Percentiles rank a stretch among this genome's conserved stretches.
Evolutionary conservation across 2,888 invertebrate species (phyloP).

Genomic region (Limnephilus lunatus): DNA sequence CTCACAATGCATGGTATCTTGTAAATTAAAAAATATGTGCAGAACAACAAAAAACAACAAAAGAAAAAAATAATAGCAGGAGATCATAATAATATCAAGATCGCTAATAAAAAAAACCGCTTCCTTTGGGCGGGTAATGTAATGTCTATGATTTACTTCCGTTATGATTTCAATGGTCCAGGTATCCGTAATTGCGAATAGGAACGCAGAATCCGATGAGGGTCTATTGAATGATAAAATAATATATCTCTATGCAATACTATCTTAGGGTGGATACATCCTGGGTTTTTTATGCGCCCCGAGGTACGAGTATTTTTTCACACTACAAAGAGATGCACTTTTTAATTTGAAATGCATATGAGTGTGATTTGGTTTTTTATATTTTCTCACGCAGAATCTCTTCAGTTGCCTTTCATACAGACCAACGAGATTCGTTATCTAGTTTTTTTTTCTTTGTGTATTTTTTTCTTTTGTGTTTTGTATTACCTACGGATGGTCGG

Average conservation of each 20-base stretch:
- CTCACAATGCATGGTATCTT: not conserved
- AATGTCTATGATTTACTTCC: conserved; percentile 65
- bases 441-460: conserved; percentile 25
- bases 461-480: conserved; percentile 39
- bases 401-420: not conserved
- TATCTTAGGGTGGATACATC: conserved; percentile 60
- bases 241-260: conserved; percentile 43
- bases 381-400: conserved; percentile 63
- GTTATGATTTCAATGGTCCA: conserved; percentile 52
- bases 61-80: conserved; percentile 22
- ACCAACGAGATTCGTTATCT: conserved; percentile 50
- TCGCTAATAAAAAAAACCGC: conserved; percentile 20
- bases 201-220: conserved; percentile 51
- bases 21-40: not conserved
- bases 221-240: conserved; percentile 57
- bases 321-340: conserved; percentile 56
- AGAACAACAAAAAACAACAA: not conserved
- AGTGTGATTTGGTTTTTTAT: conserved; percentile 63
- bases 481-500: conserved; percentile 31
- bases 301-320: conserved; percentile 56
- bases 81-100: conserved; percentile 2
- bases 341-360: conserved; percentile 64
- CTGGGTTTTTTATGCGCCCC: conserved; percentile 55
- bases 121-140: conserved; percentile 45
- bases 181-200: conserved; percentile 63